Conservation (phyloP, 2,797 vertebrate genomes). For the Fundulus diaphanus region DNA sequence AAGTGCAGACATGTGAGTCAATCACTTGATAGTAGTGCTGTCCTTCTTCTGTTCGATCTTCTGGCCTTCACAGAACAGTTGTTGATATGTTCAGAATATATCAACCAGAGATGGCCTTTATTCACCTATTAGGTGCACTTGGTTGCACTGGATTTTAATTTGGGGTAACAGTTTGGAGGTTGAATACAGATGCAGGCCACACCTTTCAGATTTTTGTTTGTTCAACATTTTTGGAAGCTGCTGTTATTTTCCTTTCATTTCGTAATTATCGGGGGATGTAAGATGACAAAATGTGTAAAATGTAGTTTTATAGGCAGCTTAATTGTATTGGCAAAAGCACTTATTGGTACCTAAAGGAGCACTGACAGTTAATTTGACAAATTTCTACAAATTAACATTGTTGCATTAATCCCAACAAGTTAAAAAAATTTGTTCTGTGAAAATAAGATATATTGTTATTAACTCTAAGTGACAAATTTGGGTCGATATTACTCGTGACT, state of each 20-base stretch:
- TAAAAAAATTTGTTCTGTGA: not conserved
- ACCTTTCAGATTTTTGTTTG: not conserved
- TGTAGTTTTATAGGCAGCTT: not conserved
- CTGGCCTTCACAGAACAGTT: too few relatives aligned
- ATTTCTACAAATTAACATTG: not conserved
- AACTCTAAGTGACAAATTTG: conserved; percentile 27
- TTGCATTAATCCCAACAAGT: not conserved
- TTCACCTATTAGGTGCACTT: too few relatives aligned
- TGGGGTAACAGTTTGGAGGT: not conserved
- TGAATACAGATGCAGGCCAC: not conserved
- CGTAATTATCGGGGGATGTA: too few relatives aligned
- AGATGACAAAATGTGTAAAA: too few relatives aligned
- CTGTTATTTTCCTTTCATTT: too few relatives aligned
- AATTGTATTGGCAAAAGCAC: not conserved
- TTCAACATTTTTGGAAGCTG: too few relatives aligned
- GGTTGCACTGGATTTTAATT: not conserved
- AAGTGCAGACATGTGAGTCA: too few relatives aligned
- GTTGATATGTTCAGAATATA: too few relatives aligned
- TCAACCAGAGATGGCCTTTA: too few relatives aligned
- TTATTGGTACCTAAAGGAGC: not conserved
- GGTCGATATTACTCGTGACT: conserved; percentile 16
- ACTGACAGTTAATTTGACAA: not conserved
- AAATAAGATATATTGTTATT: not conserved
- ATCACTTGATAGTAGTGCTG: too few relatives aligned
- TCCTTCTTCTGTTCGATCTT: too few relatives aligned